These are phyloP conservation scores for Miltochrista miniata DNA, from an alignment of 2,888 invertebrate species.

Conservation along the genomic window DNA sequence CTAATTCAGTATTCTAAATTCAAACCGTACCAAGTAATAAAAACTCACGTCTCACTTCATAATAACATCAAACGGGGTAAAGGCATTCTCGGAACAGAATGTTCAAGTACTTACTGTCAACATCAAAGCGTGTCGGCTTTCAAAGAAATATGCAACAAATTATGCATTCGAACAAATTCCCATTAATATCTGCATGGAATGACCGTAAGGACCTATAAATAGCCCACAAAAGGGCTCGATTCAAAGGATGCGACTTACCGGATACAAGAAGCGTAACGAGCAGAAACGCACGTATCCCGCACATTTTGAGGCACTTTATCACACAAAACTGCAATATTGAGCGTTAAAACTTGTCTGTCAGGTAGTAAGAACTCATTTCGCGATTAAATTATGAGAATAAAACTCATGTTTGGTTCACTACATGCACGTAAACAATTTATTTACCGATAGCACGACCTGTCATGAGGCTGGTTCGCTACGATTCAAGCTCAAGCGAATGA, in stretches of 20 bases:
- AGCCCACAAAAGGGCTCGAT: constrained; percentile 55
- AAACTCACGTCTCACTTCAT: constrained; percentile 37
- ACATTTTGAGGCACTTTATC: constrained; percentile 65
- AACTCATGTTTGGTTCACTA: constrained; percentile 46
- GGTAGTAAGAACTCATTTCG: constrained; percentile 43
- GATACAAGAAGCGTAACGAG: constrained; percentile 63
- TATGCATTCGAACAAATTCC: constrained; percentile 56
- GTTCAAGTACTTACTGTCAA: constrained; percentile 33
- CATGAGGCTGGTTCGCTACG: constrained; percentile 42
- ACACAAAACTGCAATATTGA: constrained; percentile 46
- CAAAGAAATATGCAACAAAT: constrained; percentile 46
- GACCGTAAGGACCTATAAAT: constrained; percentile 73
- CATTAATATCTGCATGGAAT: constrained; percentile 70
- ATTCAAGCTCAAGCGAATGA: constrained; percentile 39
- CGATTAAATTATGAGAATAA: constrained; percentile 49
- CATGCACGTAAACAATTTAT: constrained; percentile 46
- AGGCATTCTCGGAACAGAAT: constrained; percentile 39
- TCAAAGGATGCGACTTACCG: constrained; percentile 74
- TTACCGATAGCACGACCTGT: constrained; percentile 35
- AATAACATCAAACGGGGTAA: constrained; percentile 46
- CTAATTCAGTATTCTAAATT: constrained; percentile 33
- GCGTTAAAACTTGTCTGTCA: constrained; percentile 29
- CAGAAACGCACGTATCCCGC: constrained; percentile 57
- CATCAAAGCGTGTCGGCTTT: constrained; percentile 47
- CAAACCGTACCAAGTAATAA: constrained; percentile 28